Evolutionary conservation across 2,797 vertebrate genomes (phyloP).

Genomic region (Odontamblyopus rebecca): DNA sequence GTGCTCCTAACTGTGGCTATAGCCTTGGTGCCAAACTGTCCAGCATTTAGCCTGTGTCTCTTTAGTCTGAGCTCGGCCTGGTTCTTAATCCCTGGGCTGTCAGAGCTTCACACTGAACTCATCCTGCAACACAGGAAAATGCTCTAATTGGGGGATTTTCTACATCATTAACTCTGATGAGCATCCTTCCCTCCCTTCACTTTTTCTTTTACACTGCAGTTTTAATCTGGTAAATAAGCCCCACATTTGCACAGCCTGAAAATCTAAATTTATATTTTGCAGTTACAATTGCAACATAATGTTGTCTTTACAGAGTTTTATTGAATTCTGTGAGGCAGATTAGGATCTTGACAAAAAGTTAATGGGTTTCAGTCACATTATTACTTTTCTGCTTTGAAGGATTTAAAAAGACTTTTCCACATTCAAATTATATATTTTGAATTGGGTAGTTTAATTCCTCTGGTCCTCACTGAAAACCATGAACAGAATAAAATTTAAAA

Average conservation of each 20-base stretch:
- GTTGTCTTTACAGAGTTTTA: not conserved
- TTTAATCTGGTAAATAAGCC: constrained; percentile 7
- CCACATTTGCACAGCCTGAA: not conserved
- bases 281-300: not conserved
- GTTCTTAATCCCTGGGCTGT: constrained; percentile 77
- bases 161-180: constrained; percentile 81
- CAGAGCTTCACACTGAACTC: constrained; percentile 79
- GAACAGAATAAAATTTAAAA: constrained; percentile 11
- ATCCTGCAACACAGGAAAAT: constrained; percentile 81
- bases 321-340: not conserved
- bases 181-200: constrained; percentile 62
- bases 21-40: constrained; percentile 68
- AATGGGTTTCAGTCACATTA: not conserved
- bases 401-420: not conserved
- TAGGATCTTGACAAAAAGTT: not conserved
- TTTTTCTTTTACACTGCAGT: constrained; percentile 26
- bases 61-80: constrained; percentile 53
- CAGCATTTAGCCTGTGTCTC: constrained; percentile 69
- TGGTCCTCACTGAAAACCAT: not conserved
- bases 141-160: constrained; percentile 88
- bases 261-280: not conserved
- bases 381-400: not conserved
- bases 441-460: constrained; percentile 44
- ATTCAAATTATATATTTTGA: constrained; percentile 70
- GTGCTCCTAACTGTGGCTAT: constrained; percentile 61